Evolutionary conservation across 2,888 invertebrate genomes (phyloP), one percentile per base, ranked within the genome.

Genomic region (Acronicta leporina): DNA sequence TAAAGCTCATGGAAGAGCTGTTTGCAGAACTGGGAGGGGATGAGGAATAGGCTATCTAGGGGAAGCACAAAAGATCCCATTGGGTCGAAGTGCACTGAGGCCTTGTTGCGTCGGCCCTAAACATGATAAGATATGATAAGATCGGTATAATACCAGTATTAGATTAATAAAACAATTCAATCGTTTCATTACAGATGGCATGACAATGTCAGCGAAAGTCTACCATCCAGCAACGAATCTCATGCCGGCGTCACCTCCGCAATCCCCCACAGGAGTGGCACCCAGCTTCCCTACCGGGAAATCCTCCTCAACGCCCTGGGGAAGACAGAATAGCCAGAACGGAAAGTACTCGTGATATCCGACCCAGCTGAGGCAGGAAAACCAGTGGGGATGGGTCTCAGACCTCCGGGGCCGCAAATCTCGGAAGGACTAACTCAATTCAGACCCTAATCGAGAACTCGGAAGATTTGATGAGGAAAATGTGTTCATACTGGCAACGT

Each of bases 141-240:
- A n/a, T n/a, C n/a, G n/a, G n/a, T n/a, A n/a, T n/a, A n/a, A n/a
- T n/a, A n/a, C n/a, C 20, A 20, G 20, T 20, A 20, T 4, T 4
- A 3, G 20, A 20, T 3, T 20, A 20, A 20, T 20, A 20, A 20
- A 20, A 9, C 35, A 2, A 10, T n/a, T 5, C n/a, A 6, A 35
- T n/a, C 5, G n/a, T 35, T n/a, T 38, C 13, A 59, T 91, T 90
- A 6, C 88, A 94, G 94, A 76, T 65, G 89, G 84, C 10, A 84
- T 86, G 71, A 52, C 84, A 10, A 86, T 91, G 85, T 87, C 90
- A 7, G 94, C 94, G 0, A 86, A 73, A 38, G 90, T 94, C 5
- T 94, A 90, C 84, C 93, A 93, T 2, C 92, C 86, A n/a, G 94
- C 94, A 0, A 92, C 94, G 0, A 94, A 94, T 58, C 83, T 93